Percentiles rank a stretch among this genome's conserved stretches.
These are phyloP conservation scores for Hoplodrina blanda DNA, from an alignment of 2,888 invertebrate genomes.

Conservation along the genomic window DNA sequence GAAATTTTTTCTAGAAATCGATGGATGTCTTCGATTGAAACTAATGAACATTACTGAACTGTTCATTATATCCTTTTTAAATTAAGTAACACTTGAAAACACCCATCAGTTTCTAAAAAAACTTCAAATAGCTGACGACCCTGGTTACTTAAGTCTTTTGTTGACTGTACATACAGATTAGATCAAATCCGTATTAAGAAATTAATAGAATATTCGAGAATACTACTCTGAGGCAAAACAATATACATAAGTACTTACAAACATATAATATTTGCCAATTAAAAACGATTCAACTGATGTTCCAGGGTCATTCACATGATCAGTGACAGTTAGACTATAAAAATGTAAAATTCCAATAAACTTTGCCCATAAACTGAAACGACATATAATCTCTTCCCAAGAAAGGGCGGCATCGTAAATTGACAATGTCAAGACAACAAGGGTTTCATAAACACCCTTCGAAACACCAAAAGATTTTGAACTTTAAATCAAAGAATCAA, in stretches of 20 bases:
- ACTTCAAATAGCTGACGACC: no score
- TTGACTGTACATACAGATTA: not conserved
- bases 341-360: slow-evolving; percentile 13
- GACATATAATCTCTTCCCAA: slow-evolving; percentile 38
- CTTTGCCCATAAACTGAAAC: slow-evolving; percentile 23
- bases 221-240: slow-evolving; percentile 6
- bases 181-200: slow-evolving; percentile 11
- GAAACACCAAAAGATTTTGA: slow-evolving; percentile 30
- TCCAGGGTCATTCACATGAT: slow-evolving; percentile 29
- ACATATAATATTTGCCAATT: slow-evolving; percentile 5
- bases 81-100: no score
- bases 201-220: slow-evolving; percentile 30
- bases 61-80: no score
- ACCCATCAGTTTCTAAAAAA: no score
- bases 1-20: no score
- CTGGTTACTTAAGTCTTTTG: no score
- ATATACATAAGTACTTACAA: not conserved
- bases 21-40: no score
- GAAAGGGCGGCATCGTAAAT: slow-evolving; percentile 62
- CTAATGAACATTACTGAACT: no score
- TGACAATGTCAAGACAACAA: slow-evolving; percentile 66
- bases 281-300: slow-evolving; percentile 1
- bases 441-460: slow-evolving; percentile 59
- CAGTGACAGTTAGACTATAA: slow-evolving; percentile 16
- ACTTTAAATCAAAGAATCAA: slow-evolving; percentile 53